Conservation (phyloP, 1,140 invertebrate species). For the Trachelipus rathkii region DNA sequence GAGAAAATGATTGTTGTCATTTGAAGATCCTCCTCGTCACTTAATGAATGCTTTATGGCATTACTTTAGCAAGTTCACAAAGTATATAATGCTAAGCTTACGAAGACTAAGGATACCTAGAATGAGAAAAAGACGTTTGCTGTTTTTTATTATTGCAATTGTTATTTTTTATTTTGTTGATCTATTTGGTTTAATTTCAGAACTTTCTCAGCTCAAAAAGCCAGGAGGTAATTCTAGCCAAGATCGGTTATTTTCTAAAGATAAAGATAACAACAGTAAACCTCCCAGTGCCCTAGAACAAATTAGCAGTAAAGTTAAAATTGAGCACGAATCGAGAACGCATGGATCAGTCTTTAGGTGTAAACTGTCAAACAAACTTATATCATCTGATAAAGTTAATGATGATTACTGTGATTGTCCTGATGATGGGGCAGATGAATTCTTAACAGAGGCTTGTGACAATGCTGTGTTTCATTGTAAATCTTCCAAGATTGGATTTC, state of each 20-base stretch:
- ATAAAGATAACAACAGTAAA: conserved; percentile 2
- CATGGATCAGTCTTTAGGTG: conserved; percentile 27
- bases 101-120: conserved; percentile 3
- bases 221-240: background rate
- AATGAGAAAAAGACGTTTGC: background rate
- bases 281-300: background rate
- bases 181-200: background rate
- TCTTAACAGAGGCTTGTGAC: conserved; percentile 49
- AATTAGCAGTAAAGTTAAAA: background rate
- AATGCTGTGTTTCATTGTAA: conserved; percentile 47
- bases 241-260: background rate
- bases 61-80: too few species aligned
- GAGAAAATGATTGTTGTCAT: too few species aligned
- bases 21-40: too few species aligned
- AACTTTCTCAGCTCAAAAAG: conserved; percentile 9
- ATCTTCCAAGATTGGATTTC: conserved; percentile 44
- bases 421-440: conserved; percentile 48
- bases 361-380: conserved; percentile 29
- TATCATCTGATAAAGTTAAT: conserved; percentile 40
- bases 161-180: conserved; percentile 20
- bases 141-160: background rate
- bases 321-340: background rate
- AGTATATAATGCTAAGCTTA: background rate
- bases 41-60: too few species aligned
- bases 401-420: conserved; percentile 48